Evolutionary conservation across 64 coral and sea anemone species (phyloP).

Genomic region (Anthopleura sola): DNA sequence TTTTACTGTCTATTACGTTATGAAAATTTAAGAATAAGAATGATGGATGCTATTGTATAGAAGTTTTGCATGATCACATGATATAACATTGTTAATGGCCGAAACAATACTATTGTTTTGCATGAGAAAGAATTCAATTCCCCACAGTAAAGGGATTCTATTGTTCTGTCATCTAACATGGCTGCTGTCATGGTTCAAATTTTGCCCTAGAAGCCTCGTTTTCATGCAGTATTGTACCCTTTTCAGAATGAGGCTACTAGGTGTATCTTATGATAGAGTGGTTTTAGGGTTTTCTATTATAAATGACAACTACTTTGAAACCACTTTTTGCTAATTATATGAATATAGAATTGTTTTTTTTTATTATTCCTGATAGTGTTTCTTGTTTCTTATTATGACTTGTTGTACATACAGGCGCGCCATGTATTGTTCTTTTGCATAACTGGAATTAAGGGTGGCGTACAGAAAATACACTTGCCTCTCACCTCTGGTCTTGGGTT

Average conservation of each 20-base stretch:
- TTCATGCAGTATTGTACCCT: not conserved
- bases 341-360: not conserved
- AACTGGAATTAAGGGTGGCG: too few relatives aligned
- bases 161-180: too few relatives aligned
- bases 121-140: too few relatives aligned
- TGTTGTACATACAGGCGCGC: too few relatives aligned
- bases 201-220: not conserved
- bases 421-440: too few relatives aligned
- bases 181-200: not conserved
- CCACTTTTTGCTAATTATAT: slow-evolving; percentile 14
- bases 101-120: too few relatives aligned
- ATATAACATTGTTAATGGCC: too few relatives aligned
- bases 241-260: not conserved
- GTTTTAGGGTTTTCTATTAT: slow-evolving; percentile 3
- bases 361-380: not conserved
- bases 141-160: too few relatives aligned
- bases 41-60: not conserved
- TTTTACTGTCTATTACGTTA: not conserved
- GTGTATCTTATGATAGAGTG: not conserved
- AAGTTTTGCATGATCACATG: too few relatives aligned
- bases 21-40: not conserved
- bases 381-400: not conserved
- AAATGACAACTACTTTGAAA: not conserved
- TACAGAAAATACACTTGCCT: too few relatives aligned
- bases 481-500: too few relatives aligned